These are phyloP conservation scores for Danio kyathit DNA, from an alignment of 2,797 vertebrate genomes.

Conservation along the genomic window DNA sequence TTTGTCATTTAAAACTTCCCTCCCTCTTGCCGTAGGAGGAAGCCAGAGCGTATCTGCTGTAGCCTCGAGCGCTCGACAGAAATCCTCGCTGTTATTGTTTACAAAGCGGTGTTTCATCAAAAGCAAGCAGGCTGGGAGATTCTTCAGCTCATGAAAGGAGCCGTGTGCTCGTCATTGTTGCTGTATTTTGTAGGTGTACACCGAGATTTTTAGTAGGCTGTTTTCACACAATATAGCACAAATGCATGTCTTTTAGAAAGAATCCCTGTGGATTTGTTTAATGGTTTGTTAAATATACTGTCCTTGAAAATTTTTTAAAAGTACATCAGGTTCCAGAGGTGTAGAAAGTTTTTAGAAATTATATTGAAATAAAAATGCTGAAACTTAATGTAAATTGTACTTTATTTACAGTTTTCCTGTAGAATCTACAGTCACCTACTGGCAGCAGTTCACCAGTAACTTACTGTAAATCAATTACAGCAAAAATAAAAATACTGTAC, in stretches of 20 bases:
- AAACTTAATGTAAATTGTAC: too few relatives aligned
- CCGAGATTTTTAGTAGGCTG: background rate
- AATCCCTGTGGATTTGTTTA: background rate
- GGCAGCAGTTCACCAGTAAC: too few relatives aligned
- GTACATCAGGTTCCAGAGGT: background rate
- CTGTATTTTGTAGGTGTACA: conserved; percentile 18
- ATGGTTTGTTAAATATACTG: conserved; percentile 69
- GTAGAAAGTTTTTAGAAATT: too few relatives aligned
- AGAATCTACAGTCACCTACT: too few relatives aligned
- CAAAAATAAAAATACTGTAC: too few relatives aligned
- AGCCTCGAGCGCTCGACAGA: conserved; percentile 42
- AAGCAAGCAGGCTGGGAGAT: conserved; percentile 29
- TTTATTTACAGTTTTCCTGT: too few relatives aligned
- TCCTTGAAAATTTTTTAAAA: background rate
- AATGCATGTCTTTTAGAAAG: background rate
- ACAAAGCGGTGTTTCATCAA: conserved; percentile 26
- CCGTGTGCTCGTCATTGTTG: conserved; percentile 4
- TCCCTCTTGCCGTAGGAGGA: conserved; percentile 57
- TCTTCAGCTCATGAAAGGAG: conserved; percentile 24
- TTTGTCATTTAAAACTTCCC: conserved; percentile 49
- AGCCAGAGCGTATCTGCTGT: conserved; percentile 32
- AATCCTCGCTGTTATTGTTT: conserved; percentile 37
- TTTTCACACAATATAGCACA: conserved; percentile 11
- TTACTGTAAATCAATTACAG: too few relatives aligned
- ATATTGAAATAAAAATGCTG: too few relatives aligned